Evolutionary conservation across 2,113 vertebrate genomes (phyloP), one percentile per base, ranked within the genome.

Genomic region (Pitta sordida): DNA sequence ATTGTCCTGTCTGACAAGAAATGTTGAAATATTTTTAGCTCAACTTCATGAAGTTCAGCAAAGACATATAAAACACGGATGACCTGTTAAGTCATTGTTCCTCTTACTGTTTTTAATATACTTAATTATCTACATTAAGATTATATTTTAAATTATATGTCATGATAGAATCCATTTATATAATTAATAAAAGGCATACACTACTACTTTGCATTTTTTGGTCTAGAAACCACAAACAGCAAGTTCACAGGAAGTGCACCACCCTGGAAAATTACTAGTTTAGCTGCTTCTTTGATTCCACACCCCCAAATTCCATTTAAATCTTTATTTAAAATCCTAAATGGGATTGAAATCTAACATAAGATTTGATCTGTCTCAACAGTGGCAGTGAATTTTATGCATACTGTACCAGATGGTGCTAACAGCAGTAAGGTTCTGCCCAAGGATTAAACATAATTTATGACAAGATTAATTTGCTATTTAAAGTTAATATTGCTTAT

Each of bases 401-500:
- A n/a, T 68, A 82, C 32, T 94, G 65, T 15, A 71, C 60, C 83
- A 92, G 53, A 77, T 91, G 69, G 41, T 90, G 53, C 41, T 95
- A 77, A 79, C 71, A 96, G 84, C 49, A 78, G 26, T 21, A 68
- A 86, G 83, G 32, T 60, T 93, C 56, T 85, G 83, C 81, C 74
- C 77, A 79, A 34, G 29, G 74, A 92, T 91, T 95, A 95, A 92
- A 46, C 46, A 23, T 51, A 37, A 62, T 69, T 69, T 94, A 69
- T 88, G 89, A 93, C 93, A 93, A 78, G 68, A 95, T 94, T 88
- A 93, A 93, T 86, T 93, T 78, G n/a, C 69, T 92, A 78, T 95
- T 96, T 94, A 86, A 94, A 91, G 77, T 95, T 95, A 92, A 91
- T 92, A 89, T 76, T 89, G 41, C 55, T 92, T 93, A 89, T 89